These are phyloP conservation scores for Eristalinus aeneus DNA, from an alignment of 2,888 invertebrate genomes.

Conservation along the genomic window DNA sequence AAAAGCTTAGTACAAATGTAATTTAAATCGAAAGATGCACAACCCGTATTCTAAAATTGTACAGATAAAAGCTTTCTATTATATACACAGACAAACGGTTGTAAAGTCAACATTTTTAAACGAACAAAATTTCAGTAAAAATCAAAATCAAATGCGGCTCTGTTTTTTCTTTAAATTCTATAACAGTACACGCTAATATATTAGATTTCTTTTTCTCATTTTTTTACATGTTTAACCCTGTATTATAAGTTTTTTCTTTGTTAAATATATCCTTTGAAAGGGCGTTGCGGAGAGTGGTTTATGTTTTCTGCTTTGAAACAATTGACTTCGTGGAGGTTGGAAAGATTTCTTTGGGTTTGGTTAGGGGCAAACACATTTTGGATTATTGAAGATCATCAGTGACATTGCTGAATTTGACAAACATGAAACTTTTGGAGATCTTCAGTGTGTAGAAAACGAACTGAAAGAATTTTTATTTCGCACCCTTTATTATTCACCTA, in stretches of 20 bases:
- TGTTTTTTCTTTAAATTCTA: constrained; percentile 22
- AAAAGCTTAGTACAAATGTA: neutral
- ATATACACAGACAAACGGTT: constrained; percentile 34
- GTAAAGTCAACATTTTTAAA: neutral
- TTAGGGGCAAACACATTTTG: too few relatives aligned
- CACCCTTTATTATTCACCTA: too few relatives aligned
- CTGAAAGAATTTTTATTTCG: too few relatives aligned
- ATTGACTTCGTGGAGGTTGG: neutral
- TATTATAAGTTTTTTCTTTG: constrained; percentile 39
- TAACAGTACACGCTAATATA: constrained; percentile 24
- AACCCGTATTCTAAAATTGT: constrained; percentile 56
- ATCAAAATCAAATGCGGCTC: neutral
- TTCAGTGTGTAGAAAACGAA: too few relatives aligned
- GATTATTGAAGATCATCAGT: too few relatives aligned
- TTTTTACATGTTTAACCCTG: constrained; percentile 5
- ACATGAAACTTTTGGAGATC: too few relatives aligned
- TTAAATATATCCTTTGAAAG: constrained; percentile 8
- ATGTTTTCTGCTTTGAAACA: neutral
- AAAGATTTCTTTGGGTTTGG: too few relatives aligned
- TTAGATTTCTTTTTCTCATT: constrained; percentile 5
- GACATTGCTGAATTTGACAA: too few relatives aligned
- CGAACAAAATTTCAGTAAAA: neutral
- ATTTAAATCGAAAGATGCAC: constrained; percentile 47
- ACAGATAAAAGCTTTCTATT: constrained; percentile 23
- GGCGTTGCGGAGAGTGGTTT: neutral